Percentiles rank a stretch among this genome's conserved stretches.
Evolutionary conservation across 2,113 vertebrate species (phyloP).

Genomic region (Polyodon spathula): DNA sequence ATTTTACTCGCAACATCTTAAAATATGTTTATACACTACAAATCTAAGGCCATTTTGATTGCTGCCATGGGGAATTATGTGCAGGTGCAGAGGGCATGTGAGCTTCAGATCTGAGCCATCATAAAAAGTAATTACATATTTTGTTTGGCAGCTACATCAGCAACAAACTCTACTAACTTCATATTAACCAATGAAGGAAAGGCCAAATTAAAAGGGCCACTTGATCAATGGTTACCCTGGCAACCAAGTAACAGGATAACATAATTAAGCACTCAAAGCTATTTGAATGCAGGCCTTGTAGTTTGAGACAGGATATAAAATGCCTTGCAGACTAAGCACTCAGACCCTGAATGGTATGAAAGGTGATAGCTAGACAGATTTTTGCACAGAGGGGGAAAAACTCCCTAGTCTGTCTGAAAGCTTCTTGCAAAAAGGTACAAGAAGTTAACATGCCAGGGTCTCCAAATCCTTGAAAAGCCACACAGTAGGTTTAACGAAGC

Average conservation of each 20-base stretch:
- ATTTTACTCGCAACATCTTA: not conserved
- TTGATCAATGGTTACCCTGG: not conserved
- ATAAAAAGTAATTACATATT: not conserved
- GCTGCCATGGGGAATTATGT: not conserved
- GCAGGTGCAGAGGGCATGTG: not conserved
- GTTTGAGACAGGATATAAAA: conserved; percentile 11
- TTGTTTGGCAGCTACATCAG: not conserved
- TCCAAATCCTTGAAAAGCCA: too few relatives aligned
- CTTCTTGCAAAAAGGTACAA: too few relatives aligned
- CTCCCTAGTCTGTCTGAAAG: too few relatives aligned
- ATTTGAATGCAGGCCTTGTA: conserved; percentile 13
- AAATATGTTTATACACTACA: not conserved
- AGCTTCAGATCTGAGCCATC: not conserved
- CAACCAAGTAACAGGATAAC: conserved; percentile 10
- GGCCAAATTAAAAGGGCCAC: not conserved
- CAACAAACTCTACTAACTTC: not conserved
- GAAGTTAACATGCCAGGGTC: too few relatives aligned
- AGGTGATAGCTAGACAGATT: conserved; percentile 1
- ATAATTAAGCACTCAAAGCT: conserved; percentile 14
- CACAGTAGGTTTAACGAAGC: too few relatives aligned
- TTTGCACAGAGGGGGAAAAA: not conserved
- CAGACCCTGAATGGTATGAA: conserved; percentile 5
- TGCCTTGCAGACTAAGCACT: not conserved
- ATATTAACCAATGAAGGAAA: not conserved
- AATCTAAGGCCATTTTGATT: not conserved